Base-by-base conservation (phyloP, 2,113 vertebrate genomes). In the Suricata suricatta region DNA sequence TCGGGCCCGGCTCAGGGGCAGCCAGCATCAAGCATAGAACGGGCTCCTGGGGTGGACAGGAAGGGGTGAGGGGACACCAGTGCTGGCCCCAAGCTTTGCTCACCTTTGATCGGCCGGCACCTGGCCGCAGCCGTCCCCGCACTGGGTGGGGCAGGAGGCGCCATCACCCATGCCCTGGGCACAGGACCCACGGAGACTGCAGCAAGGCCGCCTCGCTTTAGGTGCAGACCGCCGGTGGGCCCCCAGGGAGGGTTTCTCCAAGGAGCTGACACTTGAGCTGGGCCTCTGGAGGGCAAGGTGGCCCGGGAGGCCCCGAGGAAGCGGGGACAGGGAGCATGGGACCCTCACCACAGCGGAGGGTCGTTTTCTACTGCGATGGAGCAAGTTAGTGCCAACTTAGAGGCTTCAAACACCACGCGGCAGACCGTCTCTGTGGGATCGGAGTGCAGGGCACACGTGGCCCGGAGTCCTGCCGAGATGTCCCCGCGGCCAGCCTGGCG, bases 91-190 rank as follows among this genome's bases (percentile, higher is more conserved):
- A 52, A 0, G 1, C 33, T 23, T 17, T 5, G 88, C 60, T 76
- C 31, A 8, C 25, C 3, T 31, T 3, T 3, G 31, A 23, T 12
- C 38, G 4, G 16, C 72, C 7, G 9, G 74, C 57, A 33, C 17
- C 17, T 33, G 41, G 27, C n/a, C 57, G 10, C 10, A 7, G 71
- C 27, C n/a, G 17, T 3, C 0, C 41, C 44, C 11, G 54, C 4
- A 1, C 7, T 29, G 38, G 33, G 7, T 15, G 10, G 33, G 41
- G 54, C 44, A 29, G 27, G 17, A 76, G 38, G 44, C 4, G 8
- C 29, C n/a, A 6, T 27, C 16, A 31, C 68, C 25, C 0, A 4
- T 2, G 5, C 7, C 19, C 69, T 2, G 5, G 27, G 57, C 57
- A 23, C 25, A 60, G 38, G 63, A 57, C 12, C 16, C 35, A 35